A percentile compares a stretch with the other conserved stretches of the same genome.
These are phyloP conservation scores for Cassiopea xamachana DNA, from an alignment of 30 jellyfish, hydroid and myxozoan genomes.

Conservation along the genomic window DNA sequence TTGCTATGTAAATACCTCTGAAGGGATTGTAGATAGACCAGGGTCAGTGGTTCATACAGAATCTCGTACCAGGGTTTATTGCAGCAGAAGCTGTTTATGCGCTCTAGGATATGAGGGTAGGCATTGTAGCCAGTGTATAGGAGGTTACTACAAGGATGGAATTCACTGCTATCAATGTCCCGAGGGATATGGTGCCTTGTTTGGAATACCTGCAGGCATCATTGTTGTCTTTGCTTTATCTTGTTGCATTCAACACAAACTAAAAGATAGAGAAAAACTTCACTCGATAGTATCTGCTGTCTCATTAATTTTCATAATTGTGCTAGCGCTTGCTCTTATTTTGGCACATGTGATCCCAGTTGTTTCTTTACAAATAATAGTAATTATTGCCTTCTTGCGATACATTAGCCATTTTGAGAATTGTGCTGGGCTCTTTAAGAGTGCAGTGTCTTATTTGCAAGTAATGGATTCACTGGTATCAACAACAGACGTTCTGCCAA, in stretches of 20 bases:
- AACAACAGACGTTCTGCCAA: conserved; percentile 61
- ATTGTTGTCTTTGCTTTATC: not conserved
- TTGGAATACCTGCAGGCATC: conserved; percentile 1
- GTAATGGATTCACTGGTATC: conserved; percentile 55
- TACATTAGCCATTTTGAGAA: conserved; percentile 21
- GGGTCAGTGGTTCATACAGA: not conserved
- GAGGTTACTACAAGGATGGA: conserved; percentile 52
- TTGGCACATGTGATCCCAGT: conserved; percentile 29
- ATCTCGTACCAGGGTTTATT: not conserved
- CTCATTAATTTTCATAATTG: not conserved
- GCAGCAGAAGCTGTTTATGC: conserved; percentile 54
- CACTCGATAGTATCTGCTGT: not conserved
- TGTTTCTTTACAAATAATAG: conserved; percentile 4
- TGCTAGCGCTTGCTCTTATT: conserved; percentile 3
- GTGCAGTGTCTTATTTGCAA: conserved; percentile 52
- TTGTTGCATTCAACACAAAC: not conserved
- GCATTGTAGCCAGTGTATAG: conserved; percentile 65
- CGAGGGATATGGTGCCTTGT: not conserved
- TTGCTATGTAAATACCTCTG: not conserved
- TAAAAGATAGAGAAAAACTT: not conserved
- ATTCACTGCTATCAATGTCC: conserved; percentile 56
- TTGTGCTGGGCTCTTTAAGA: conserved; percentile 52
- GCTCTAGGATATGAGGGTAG: conserved; percentile 60
- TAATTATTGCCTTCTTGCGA: conserved; percentile 19
- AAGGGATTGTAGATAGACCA: not conserved